Percentiles rank a stretch among this genome's conserved stretches.
These are phyloP conservation scores for Subacronicta megacephala DNA, from an alignment of 2,888 invertebrate species.

Conservation along the genomic window DNA sequence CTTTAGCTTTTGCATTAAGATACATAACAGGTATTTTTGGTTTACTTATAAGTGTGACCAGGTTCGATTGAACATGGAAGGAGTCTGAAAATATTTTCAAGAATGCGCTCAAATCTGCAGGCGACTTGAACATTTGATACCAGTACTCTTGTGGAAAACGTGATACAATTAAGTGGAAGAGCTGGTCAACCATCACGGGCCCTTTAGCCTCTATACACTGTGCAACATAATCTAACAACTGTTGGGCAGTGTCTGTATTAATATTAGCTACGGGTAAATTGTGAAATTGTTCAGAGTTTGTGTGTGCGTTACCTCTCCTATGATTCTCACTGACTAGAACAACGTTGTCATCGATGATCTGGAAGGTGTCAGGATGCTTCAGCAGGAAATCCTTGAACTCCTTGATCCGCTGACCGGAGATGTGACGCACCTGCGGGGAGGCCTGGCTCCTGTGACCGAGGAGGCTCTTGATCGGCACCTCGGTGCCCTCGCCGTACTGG, in stretches of 20 bases:
- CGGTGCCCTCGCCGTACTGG: slow-evolving; percentile 98
- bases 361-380: slow-evolving; percentile 95
- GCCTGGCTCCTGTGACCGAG: slow-evolving; percentile 99
- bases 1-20: slow-evolving; percentile 86
- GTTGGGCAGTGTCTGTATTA: slow-evolving; percentile 95
- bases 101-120: slow-evolving; percentile 96
- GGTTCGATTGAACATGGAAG: slow-evolving; percentile 97
- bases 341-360: slow-evolving; percentile 95
- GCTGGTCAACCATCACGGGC: slow-evolving; percentile 95
- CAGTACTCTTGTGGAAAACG: slow-evolving; percentile 94
- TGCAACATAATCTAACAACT: slow-evolving; percentile 94
- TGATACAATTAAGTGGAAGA: slow-evolving; percentile 94
- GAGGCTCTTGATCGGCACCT: slow-evolving; percentile 98
- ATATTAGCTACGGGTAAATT: slow-evolving; percentile 94
- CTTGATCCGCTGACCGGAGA: slow-evolving; percentile 97
- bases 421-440: slow-evolving; percentile 98
- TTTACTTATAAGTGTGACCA: slow-evolving; percentile 95
- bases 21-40: slow-evolving; percentile 92
- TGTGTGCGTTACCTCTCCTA: slow-evolving; percentile 91
- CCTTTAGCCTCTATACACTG: slow-evolving; percentile 95
- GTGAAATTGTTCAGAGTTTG: slow-evolving; percentile 91
- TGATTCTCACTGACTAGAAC: slow-evolving; percentile 93
- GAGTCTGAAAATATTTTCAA: slow-evolving; percentile 97
- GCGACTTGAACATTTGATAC: slow-evolving; percentile 96
- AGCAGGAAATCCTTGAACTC: slow-evolving; percentile 97